Base-by-base conservation (phyloP, 2,888 invertebrate species). In the Sabellastarte sp. region DNA sequence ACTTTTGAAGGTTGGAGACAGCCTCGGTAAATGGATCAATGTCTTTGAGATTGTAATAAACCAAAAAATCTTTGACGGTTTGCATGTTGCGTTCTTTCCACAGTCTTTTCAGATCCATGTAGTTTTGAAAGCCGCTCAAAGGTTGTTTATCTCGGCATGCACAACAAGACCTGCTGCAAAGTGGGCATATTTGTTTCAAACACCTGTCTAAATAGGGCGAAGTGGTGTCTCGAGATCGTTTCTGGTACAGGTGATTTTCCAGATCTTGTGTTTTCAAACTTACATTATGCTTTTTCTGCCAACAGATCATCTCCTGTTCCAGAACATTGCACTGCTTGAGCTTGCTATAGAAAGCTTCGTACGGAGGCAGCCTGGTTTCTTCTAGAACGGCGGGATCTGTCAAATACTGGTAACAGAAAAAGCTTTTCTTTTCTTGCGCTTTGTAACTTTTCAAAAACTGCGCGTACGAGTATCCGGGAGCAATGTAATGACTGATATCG, bases 31-130 rank as follows among this genome's bases (percentile, higher is more conserved):
- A 70, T 4, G 71, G 68, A 1, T 33, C 59, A 2, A 68, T 66
- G 32, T 69, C 73, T 28, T 65, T 51, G 62, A 70, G 70, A 57
- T 71, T 73, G 50, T 73, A 72, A 67, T 70, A 74, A 2, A 58
- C 59, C 1, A 74, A 63, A 59, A 72, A 74, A 41, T 74, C 72
- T 24, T 53, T 24, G 50, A 72, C 65, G 1, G 65, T 68, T 0
- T 26, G 57, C 71, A 72, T 72, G 2, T 60, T 15, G 20, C 60
- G 33, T 24, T 68, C 51, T 15, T 52, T 41, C 72, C 73, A 73
- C 1, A 73, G 10, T 41, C 15, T 20, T 41, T 41, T 41, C 15
- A 41, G 20, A 10, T 20, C 5, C 5, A 15, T 20, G 20, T 41
- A 41, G 41, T 41, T 41, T 41, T 41, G 41, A 10, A 15, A 10